Base-by-base conservation (phyloP, 2,888 invertebrate species). In the Dryomyza anilis region DNA sequence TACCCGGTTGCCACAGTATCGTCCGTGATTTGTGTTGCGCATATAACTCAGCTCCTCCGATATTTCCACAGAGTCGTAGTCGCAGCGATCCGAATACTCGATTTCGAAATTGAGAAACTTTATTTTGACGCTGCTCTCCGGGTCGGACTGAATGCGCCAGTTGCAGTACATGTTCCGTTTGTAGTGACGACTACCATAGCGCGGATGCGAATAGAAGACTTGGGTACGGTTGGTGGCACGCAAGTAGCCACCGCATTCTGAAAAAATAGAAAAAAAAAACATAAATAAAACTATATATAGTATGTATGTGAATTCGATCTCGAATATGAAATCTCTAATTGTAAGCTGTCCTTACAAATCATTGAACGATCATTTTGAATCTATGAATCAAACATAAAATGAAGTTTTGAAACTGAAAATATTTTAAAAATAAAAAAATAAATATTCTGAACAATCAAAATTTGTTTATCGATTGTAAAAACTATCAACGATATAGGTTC, bases 191-290 rank as follows among this genome's bases (percentile, higher is more conserved):
- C 92, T 93, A 0, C 97, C 97, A 80, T 93, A 98, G 63, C 92
- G 91, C 0, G 97, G 92, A 85, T 98, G 98, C 0, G 98, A 98
- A 84, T 95, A 98, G 45, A 98, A 88, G 71, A 94, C 91, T 77
- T 93, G 91, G 0, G 91, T 89, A 7, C 89, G 86, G 25, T 89
- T 88, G 0, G 90, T 89, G 0, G 97, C 98, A 62, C 89, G 86
- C 33, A 98, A 85, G 77, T 93, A 91, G 0, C 98, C 98, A 2
- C 98, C 98, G 79, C 98, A 98, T 39, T 94, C 98, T 95, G 80
- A 0, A 82, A 80, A 52, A 68, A 69, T 62, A 8, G 19, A 33
- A 39, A 25, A 2, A 46, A 27, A 43, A 19, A 67, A 61, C 25
- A 45, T 21, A 25, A 21, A 25, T 23, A 25, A 21, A 5, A 16